phyloP scores from a whole-genome alignment of 37 sponge, comb jelly and placozoan species.

The Haliclona indistincta region DNA sequence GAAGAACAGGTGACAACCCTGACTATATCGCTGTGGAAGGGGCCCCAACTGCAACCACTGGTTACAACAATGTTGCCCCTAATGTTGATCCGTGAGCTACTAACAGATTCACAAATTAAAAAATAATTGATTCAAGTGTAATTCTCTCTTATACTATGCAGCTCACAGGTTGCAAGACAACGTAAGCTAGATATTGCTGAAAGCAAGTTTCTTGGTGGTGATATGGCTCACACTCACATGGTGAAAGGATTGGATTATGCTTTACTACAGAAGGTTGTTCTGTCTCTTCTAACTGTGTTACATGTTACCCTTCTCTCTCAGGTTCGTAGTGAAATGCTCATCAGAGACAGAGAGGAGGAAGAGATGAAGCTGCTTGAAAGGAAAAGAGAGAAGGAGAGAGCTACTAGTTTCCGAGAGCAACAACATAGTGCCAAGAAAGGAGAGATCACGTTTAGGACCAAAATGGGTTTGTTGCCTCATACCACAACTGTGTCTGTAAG shows the following conservation, averaged over 20 bases:
- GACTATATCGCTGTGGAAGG: conserved; percentile 65
- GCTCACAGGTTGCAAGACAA: conserved; percentile 46
- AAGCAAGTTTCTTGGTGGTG: conserved; percentile 96
- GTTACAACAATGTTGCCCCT: conserved; percentile 81
- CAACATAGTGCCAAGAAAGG: too few species aligned
- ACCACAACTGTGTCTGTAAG: not conserved
- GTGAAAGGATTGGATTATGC: conserved; percentile 99
- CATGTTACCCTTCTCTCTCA: too few species aligned
- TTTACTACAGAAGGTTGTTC: conserved; percentile 91
- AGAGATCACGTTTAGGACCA: conserved; percentile 62
- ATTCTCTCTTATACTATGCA: conserved; percentile 17
- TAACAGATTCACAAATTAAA: conserved; percentile 18
- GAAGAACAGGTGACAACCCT: conserved; percentile 78
- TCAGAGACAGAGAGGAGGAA: conserved; percentile 31
- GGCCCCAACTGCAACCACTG: conserved; percentile 25
- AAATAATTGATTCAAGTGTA: not conserved
- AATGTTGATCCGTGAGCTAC: conserved; percentile 35
- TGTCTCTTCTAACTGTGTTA: too few species aligned
- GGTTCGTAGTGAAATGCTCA: conserved; percentile 59
- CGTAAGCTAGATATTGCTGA: conserved; percentile 90
- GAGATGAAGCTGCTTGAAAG: conserved; percentile 44
- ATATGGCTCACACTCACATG: conserved; percentile 98
- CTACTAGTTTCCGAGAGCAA: too few species aligned
- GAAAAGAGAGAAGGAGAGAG: conserved; percentile 60
- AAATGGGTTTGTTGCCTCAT: conserved; percentile 34